Conservation (phyloP, 92 coral and sea anemone genomes). For the Bergia sp. region DNA sequence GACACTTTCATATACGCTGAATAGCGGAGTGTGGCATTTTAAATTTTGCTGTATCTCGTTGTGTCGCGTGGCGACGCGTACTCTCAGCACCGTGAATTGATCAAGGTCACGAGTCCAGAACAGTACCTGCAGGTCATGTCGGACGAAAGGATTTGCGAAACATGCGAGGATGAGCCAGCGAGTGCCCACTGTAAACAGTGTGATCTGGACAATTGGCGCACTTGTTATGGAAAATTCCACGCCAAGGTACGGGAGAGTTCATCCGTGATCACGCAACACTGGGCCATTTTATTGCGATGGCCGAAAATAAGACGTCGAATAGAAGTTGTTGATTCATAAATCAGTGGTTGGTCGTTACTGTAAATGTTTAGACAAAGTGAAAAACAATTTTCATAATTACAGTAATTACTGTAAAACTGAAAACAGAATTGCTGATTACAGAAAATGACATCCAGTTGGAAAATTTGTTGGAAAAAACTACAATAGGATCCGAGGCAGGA, state of each 20-base stretch:
- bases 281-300: no score
- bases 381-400: no score
- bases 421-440: no score
- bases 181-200: slow-evolving; percentile 43
- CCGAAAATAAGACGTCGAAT: no score
- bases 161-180: slow-evolving; percentile 39
- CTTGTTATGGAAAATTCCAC: slow-evolving; percentile 38
- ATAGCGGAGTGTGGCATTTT: slow-evolving; percentile 4
- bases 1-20: background rate
- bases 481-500: no score
- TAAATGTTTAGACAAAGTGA: no score
- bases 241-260: slow-evolving; percentile 2
- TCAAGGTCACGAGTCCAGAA: slow-evolving; percentile 16
- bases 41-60: slow-evolving; percentile 12
- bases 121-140: background rate
- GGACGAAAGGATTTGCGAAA: slow-evolving; percentile 39
- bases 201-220: slow-evolving; percentile 43
- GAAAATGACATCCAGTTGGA: no score
- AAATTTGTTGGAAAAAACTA: no score
- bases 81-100: slow-evolving; percentile 7
- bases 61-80: slow-evolving; percentile 4
- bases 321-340: no score
- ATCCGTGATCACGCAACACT: slow-evolving; percentile 10
- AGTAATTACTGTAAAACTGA: no score
- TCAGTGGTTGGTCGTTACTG: no score